Base-by-base conservation (phyloP, 2,888 invertebrate genomes). In the Tenthredo mesomela region DNA sequence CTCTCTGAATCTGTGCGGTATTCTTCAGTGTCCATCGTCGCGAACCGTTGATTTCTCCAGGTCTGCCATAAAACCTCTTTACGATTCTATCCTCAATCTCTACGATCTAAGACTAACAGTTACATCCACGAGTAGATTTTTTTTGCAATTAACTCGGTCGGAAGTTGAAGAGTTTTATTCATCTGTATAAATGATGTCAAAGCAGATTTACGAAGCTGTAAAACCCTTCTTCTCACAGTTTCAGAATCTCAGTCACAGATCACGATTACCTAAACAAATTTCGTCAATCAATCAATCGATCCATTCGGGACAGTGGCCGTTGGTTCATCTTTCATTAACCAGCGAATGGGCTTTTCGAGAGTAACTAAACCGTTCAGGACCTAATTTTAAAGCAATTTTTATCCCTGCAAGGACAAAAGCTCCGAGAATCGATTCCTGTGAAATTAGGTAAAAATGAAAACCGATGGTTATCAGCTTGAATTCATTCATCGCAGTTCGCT, bases 51-150 rank as follows among this genome's bases (percentile, higher is more conserved):
- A 61, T n/a, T 21, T 18, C 47, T 67, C 47, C 82, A 18, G 25
- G 15, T 80, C 15, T 29, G 80, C 61, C 25, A 61, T 82, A 67
- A 67, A 82, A 82, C 70, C 47, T 70, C 29, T 70, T 65, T 61
- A 80, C 37, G 54, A 77, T 77, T 80, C 15, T 29, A 58, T 61
- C 61, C 61, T 15, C 43, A 50, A 58, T 47, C 67, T 47, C 37
- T 67, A 61, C 80, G 80, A 25, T 47, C 65, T 10, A 67, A 9
- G 5, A 18, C 21, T 3, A 7, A 43, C 58, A 29, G 78, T n/a
- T 37, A 58, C n/a, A 40, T 29, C 21, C 58, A 37, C 21, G 6
- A 21, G 40, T 21, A 21, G 61, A 80, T 61, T 80, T 61, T 80
- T 80, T 15, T 61, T n/a, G 58, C 80, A 58, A 80, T 80, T 40